These are phyloP conservation scores for Dendroctonus ponderosae DNA, from an alignment of 1,140 invertebrate genomes.

Conservation along the genomic window DNA sequence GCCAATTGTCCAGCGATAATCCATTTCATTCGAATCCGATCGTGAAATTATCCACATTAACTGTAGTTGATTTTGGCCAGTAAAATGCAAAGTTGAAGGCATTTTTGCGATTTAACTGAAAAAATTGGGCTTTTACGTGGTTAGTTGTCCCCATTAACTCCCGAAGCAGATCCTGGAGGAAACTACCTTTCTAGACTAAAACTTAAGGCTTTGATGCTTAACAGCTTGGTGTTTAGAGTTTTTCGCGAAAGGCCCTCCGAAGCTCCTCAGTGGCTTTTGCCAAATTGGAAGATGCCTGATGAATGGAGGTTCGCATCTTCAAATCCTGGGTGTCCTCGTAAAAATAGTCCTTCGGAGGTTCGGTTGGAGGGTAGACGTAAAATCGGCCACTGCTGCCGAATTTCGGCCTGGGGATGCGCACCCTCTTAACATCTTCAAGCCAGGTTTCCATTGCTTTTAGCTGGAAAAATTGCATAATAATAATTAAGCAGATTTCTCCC, in stretches of 20 bases:
- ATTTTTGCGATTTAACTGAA: no score
- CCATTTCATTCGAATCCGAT: no score
- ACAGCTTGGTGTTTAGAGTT: conserved; percentile 17
- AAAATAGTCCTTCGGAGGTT: conserved; percentile 66
- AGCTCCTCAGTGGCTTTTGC: conserved; percentile 72
- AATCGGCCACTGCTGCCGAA: conserved; percentile 59
- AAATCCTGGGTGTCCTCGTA: conserved; percentile 55
- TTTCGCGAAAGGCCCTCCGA: conserved; percentile 61
- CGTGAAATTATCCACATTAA: no score
- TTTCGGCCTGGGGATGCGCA: conserved; percentile 79
- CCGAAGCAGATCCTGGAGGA: no score
- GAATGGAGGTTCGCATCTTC: conserved; percentile 48
- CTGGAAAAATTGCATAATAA: background rate
- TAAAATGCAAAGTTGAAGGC: no score
- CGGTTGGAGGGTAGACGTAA: conserved; percentile 54
- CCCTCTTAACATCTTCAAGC: conserved; percentile 77
- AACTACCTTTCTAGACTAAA: no score
- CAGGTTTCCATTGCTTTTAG: conserved; percentile 69
- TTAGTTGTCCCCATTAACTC: no score
- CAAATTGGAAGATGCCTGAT: conserved; percentile 56
- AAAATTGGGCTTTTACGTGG: no score
- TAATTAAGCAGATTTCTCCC: no score
- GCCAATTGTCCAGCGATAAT: no score
- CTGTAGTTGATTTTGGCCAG: no score
- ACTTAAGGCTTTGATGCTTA: no score